Percentiles rank a stretch among this genome's conserved stretches.
Evolutionary conservation across 2,113 vertebrate species (phyloP).

Genomic region (Paramisgurnus dabryanus): DNA sequence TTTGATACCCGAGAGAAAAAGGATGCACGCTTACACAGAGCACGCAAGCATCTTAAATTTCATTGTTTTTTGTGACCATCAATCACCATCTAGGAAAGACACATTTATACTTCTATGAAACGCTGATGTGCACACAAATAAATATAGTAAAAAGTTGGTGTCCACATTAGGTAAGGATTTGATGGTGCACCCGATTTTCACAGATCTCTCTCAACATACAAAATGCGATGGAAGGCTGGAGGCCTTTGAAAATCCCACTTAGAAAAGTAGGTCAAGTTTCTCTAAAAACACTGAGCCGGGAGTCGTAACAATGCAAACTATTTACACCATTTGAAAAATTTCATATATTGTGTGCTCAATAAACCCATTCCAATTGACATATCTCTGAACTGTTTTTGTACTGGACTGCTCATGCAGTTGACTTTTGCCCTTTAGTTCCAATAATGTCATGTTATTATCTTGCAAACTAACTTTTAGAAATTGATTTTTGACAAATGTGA

Average conservation of each 20-base stretch:
- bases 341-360: no score
- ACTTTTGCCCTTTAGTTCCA: no score
- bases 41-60: not conserved
- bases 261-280: constrained; percentile 36
- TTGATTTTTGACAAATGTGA: no score
- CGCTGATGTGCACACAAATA: not conserved
- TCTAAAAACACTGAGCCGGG: constrained; percentile 23
- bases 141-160: not conserved
- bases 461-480: no score
- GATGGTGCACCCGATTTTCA: not conserved
- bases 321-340: not conserved
- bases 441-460: no score
- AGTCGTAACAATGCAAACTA: constrained; percentile 1
- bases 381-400: no score
- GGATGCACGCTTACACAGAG: constrained; percentile 12
- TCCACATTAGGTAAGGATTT: not conserved
- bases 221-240: constrained; percentile 22
- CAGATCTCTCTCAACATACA: constrained; percentile 9
- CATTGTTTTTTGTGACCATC: no score
- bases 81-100: not conserved
- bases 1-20: constrained; percentile 48
- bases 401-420: no score
- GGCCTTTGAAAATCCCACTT: constrained; percentile 39
- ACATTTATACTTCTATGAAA: not conserved
- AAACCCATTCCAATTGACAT: no score